phyloP scores from a whole-genome alignment of 37 sponge, comb jelly and placozoan species.

The Dysidea cf. avara region DNA sequence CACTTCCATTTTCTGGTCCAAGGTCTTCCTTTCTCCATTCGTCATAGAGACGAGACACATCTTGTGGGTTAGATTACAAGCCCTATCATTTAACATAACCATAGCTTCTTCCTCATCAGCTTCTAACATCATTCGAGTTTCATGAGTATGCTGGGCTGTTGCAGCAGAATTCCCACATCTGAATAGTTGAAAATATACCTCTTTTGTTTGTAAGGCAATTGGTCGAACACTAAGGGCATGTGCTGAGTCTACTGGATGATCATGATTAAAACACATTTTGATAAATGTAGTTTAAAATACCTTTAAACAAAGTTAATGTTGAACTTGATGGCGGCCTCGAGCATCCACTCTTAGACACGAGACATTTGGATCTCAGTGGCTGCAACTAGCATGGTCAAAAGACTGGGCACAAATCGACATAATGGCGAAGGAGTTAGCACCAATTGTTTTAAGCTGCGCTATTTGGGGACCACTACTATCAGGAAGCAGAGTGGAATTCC shows the following conservation, averaged over 20 bases:
- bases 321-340: no score
- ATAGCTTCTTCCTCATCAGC: background rate
- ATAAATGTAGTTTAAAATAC: no score
- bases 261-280: constrained; percentile 4
- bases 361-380: no score
- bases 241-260: constrained; percentile 17
- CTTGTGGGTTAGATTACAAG: background rate
- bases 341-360: no score
- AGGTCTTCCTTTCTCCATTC: constrained; percentile 8
- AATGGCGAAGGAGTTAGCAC: no score
- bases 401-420: no score
- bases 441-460: no score
- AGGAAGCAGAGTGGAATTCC: no score
- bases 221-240: constrained; percentile 16
- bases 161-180: constrained; percentile 13
- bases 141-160: background rate
- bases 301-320: no score
- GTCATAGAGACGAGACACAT: background rate
- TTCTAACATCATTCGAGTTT: constrained; percentile 4
- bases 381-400: no score
- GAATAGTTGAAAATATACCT: constrained; percentile 19
- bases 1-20: constrained; percentile 11
- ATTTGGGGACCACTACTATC: no score
- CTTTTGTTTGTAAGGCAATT: constrained; percentile 10
- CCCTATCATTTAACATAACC: constrained; percentile 9